Percentiles rank a stretch among this genome's conserved stretches.
Evolutionary conservation across 2,888 invertebrate genomes (phyloP).

Genomic region (Andricus curvator): DNA sequence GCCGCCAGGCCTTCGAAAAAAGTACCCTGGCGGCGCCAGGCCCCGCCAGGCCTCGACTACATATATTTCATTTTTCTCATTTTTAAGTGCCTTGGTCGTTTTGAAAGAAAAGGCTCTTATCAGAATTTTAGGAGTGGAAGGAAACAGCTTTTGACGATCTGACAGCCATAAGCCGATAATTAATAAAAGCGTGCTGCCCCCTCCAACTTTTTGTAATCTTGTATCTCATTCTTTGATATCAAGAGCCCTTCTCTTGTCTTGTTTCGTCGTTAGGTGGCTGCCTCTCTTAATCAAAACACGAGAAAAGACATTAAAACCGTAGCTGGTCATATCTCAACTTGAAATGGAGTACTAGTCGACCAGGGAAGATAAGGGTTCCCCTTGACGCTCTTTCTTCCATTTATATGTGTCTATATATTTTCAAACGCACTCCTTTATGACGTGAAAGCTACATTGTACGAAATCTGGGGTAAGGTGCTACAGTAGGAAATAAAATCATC

Average conservation of each 20-base stretch:
- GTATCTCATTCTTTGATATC: constrained; percentile 29
- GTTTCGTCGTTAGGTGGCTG: constrained; percentile 61
- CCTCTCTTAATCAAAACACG: constrained; percentile 76
- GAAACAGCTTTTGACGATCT: constrained; percentile 69
- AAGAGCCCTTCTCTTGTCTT: constrained; percentile 52
- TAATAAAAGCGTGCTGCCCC: constrained; percentile 69
- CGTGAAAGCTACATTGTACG: background rate
- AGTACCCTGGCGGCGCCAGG: no score
- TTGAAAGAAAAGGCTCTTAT: constrained; percentile 52
- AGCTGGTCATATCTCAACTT: constrained; percentile 71
- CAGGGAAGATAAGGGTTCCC: constrained; percentile 75
- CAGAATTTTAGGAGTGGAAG: constrained; percentile 59
- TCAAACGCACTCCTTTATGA: constrained; percentile 35
- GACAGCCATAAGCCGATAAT: constrained; percentile 73
- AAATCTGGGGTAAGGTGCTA: background rate
- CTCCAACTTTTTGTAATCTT: constrained; percentile 39
- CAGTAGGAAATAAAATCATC: background rate
- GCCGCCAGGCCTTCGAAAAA: no score
- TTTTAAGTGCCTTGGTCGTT: background rate
- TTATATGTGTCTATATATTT: constrained; percentile 45
- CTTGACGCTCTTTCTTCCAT: constrained; percentile 63
- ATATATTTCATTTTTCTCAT: no score
- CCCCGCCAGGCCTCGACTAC: no score
- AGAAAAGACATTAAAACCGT: constrained; percentile 76
- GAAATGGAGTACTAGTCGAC: constrained; percentile 72